Base-by-base conservation (phyloP, 2,113 vertebrate genomes). In the Ochotona curzoniae region DNA sequence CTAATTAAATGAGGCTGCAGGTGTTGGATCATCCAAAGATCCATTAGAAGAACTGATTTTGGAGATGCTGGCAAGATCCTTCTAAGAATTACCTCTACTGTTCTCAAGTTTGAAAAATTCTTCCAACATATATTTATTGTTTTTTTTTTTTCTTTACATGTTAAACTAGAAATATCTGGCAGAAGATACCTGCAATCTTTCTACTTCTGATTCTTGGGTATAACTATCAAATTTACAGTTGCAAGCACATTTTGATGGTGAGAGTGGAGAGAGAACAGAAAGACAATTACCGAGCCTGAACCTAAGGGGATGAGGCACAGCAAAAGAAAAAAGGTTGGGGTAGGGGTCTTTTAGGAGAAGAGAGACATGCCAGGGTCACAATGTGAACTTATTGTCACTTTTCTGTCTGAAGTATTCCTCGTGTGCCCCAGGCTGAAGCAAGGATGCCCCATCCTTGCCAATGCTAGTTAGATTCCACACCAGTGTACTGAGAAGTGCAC, bases 51-150 rank as follows among this genome's bases (percentile, higher is more conserved):
- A 79, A n/a, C 12, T 75, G 64, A 79, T 51, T 92, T 94, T 49
- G 54, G 18, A 23, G 75, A 1, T 76, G 57, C 35, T 85, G 47
- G 44, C 35, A 80, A 20, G 26, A 25, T 8, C 8, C 12, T 69
- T 79, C 35, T 93, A 57, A 93, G 89, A 91, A 35, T 83, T 28
- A 44, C 12, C 67, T 87, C 81, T 60, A 28, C 35, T 25, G 32
- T 13, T 60, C 63, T 35, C 2, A 44, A 71, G 44, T n/a, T 0
- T 51, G 35, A 82, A 85, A 86, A 89, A 80, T 86, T 67, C 80
- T 35, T 83, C 21, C 38, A 12, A 3, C 18, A 8, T 28, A 14
- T 79, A 64, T 25, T 69, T 79, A 28, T n/a, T 90, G 28, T 60
- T 38, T 51, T 47, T 86, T 12, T 85, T 51, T 74, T 5, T 49